Conservation (phyloP, 2,113 vertebrate species). For the Procapra przewalskii region DNA sequence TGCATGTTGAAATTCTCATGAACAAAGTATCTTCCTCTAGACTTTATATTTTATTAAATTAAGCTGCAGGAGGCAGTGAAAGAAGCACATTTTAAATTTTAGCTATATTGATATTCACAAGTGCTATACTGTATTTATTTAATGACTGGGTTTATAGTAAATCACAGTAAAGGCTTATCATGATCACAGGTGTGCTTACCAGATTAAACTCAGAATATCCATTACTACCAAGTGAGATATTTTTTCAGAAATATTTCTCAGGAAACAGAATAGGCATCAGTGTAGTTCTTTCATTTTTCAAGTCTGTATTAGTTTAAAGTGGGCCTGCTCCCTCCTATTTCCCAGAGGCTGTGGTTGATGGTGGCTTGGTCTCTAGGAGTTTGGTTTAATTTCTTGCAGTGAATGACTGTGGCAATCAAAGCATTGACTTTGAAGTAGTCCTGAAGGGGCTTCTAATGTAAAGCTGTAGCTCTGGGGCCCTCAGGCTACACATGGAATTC, state of each 20-base stretch:
- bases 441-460: background rate
- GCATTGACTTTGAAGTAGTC: background rate
- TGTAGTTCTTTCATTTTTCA: background rate
- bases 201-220: background rate
- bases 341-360: background rate
- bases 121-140: background rate
- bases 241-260: background rate
- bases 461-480: background rate
- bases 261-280: background rate
- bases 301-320: background rate
- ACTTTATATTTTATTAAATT: background rate
- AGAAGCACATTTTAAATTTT: background rate
- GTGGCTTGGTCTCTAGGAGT: background rate
- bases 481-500: background rate
- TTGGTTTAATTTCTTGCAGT: constrained; percentile 40
- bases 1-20: background rate
- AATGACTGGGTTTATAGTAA: background rate
- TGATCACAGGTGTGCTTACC: background rate
- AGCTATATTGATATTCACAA: background rate
- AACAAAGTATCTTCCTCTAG: background rate
- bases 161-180: background rate
- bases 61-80: background rate
- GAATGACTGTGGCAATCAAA: background rate
- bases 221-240: background rate
- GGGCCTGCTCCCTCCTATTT: background rate